Conservation (phyloP, 2,797 vertebrate species). For the Darevskia mixta region DNA sequence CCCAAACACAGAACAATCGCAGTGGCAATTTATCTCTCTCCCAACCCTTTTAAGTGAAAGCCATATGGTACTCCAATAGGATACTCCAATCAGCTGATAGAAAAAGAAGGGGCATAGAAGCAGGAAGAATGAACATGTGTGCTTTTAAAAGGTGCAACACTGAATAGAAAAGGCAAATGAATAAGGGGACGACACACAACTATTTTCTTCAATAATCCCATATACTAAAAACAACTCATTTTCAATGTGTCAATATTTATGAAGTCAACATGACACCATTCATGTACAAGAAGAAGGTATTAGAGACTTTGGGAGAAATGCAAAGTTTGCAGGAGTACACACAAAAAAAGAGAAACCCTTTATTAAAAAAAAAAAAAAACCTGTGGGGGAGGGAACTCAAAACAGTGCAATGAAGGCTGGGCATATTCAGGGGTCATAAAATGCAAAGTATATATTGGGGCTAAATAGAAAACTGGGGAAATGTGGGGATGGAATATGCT, state of each 20-base stretch:
- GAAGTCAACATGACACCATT: neutral
- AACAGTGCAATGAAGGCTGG: neutral
- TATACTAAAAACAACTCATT: neutral
- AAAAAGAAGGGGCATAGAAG: neutral
- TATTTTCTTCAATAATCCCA: conserved; percentile 11
- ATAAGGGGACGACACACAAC: conserved; percentile 38
- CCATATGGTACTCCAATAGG: accelerated
- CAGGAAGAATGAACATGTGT: accelerated
- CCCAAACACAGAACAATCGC: neutral
- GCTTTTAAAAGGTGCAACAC: neutral
- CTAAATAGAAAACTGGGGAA: neutral
- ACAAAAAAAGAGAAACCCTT: too few species aligned
- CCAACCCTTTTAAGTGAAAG: neutral
- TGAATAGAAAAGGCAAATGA: neutral
- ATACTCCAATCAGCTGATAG: neutral
- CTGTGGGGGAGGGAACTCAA: too few species aligned
- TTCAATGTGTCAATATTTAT: neutral
- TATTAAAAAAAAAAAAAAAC: too few species aligned
- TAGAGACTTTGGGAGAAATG: neutral
- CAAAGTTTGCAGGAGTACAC: neutral
- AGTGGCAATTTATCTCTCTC: neutral
- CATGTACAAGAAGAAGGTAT: neutral
- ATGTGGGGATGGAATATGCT: neutral
- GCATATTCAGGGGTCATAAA: neutral
- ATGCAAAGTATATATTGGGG: neutral